Conservation (phyloP, 2,113 vertebrate genomes). For the Cyphomyrus discorhynchus region DNA sequence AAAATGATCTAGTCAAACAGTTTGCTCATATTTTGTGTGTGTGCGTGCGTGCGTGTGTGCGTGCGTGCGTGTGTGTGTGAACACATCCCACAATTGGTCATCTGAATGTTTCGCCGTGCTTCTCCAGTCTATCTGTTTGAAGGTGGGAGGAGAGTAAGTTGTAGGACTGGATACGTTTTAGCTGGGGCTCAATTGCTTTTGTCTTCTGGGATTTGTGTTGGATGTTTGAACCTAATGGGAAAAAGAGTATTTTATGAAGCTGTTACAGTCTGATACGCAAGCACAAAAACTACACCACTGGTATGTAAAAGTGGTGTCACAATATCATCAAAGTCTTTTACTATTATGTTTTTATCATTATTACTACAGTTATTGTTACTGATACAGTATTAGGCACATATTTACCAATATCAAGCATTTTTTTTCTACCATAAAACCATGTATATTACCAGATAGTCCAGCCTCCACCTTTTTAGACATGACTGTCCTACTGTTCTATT, state of each 20-base stretch:
- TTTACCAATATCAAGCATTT: conserved; percentile 38
- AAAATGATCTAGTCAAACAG: not conserved
- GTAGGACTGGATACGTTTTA: not conserved
- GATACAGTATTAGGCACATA: conserved; percentile 42
- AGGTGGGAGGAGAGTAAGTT: not conserved
- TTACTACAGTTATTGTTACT: conserved; percentile 55
- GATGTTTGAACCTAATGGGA: conserved; percentile 32
- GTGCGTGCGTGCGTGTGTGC: not conserved
- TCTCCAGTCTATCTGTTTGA: not conserved
- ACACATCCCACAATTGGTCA: not conserved
- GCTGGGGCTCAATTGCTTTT: conserved; percentile 21
- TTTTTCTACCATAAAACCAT: conserved; percentile 50
- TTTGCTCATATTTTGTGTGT: not conserved
- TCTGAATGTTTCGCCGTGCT: not conserved
- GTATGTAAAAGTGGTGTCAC: conserved; percentile 62
- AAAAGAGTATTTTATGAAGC: conserved; percentile 49
- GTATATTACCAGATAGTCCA: conserved; percentile 57
- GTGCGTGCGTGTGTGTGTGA: not conserved
- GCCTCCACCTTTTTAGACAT: conserved; percentile 52
- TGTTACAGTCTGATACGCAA: conserved; percentile 64
- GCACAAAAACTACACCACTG: conserved; percentile 58
- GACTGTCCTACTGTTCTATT: conserved; percentile 57
- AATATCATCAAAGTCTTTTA: conserved; percentile 40
- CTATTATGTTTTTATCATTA: conserved; percentile 43
- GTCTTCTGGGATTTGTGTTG: conserved; percentile 24